Percentiles rank a stretch among this genome's conserved stretches.
These are phyloP conservation scores for Ictalurus furcatus DNA, from an alignment of 2,113 vertebrate species.

Conservation along the genomic window DNA sequence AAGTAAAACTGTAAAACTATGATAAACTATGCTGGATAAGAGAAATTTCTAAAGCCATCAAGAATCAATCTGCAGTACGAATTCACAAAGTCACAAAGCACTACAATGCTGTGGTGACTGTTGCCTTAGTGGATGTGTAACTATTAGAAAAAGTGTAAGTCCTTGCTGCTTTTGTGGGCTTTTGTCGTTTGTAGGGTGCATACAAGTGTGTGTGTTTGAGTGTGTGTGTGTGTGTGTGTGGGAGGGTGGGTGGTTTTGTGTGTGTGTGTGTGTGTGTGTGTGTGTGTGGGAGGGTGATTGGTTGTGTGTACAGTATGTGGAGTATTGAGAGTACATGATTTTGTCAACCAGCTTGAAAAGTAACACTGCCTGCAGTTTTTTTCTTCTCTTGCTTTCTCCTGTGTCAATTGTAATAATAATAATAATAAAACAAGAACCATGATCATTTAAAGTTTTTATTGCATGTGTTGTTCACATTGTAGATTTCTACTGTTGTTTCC, in stretches of 20 bases:
- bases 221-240: neutral
- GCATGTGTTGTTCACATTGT: neutral
- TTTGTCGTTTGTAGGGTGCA: conserved; percentile 25
- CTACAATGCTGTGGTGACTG: conserved; percentile 25
- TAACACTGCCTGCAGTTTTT: conserved; percentile 44
- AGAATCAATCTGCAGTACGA: conserved; percentile 26
- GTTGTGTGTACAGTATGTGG: neutral
- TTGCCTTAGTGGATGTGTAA: conserved; percentile 39
- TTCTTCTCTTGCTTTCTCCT: conserved; percentile 38
- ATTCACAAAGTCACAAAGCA: conserved; percentile 8
- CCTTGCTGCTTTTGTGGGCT: conserved; percentile 48
- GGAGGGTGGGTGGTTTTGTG: neutral
- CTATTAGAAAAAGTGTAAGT: conserved; percentile 67
- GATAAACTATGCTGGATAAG: neutral
- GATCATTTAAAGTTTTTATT: neutral
- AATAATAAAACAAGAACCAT: conserved; percentile 35
- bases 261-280: neutral
- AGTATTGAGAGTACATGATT: conserved; percentile 20
- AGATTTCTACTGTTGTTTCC: neutral
- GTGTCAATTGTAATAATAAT: conserved; percentile 31
- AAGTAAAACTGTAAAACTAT: conserved; percentile 13
- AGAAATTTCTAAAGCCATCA: conserved; percentile 2
- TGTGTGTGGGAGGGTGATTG: neutral
- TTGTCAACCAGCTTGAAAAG: conserved; percentile 45
- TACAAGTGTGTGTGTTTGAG: conserved; percentile 4